phyloP scores from a whole-genome alignment of 2,797 vertebrate genomes.

The Furcifer pardalis region DNA sequence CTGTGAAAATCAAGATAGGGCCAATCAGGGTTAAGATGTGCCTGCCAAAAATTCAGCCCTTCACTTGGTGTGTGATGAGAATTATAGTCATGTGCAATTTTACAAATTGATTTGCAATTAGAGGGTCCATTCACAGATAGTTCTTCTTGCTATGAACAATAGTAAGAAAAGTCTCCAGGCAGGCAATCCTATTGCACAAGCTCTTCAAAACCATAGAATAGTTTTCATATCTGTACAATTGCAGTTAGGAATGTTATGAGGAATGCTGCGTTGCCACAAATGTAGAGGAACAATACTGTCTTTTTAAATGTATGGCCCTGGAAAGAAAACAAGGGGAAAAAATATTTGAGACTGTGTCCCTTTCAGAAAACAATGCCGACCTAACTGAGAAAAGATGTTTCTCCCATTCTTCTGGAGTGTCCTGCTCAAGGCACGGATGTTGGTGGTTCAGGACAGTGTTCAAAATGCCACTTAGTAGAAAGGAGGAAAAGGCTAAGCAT shows the following conservation, averaged over 20 bases:
- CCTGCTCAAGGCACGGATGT: background rate
- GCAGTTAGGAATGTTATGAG: slow-evolving; percentile 77
- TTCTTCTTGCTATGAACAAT: background rate
- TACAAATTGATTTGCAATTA: background rate
- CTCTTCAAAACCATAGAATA: slow-evolving; percentile 14
- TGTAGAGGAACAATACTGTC: slow-evolving; percentile 78
- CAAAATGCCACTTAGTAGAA: background rate
- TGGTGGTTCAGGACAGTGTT: background rate
- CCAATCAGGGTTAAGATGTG: background rate
- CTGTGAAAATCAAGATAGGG: background rate
- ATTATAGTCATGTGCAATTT: background rate
- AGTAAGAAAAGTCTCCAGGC: background rate
- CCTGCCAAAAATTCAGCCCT: background rate
- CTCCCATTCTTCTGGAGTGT: background rate
- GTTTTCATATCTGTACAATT: slow-evolving; percentile 73
- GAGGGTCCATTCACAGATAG: background rate
- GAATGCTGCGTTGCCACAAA: slow-evolving; percentile 83
- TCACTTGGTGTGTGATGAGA: background rate
- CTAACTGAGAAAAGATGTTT: background rate
- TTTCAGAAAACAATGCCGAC: background rate
- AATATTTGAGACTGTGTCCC: slow-evolving; percentile 13
- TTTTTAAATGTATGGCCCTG: slow-evolving; percentile 82
- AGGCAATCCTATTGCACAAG: background rate
- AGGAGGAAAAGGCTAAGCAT: background rate
- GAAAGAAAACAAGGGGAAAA: slow-evolving; percentile 48